Base-by-base conservation (phyloP, 2,888 invertebrate species). In the Acleris laterana region DNA sequence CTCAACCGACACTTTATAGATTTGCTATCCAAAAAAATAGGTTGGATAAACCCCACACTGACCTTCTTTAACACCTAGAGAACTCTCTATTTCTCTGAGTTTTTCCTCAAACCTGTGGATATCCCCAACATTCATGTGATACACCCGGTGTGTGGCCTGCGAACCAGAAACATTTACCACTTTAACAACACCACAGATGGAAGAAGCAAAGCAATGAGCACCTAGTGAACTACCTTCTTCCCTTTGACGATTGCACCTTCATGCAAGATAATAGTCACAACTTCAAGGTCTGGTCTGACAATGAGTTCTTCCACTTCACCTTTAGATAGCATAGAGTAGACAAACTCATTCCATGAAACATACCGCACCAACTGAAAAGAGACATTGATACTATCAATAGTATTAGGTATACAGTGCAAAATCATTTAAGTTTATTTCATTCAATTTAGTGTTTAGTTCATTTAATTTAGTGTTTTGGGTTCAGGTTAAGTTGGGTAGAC, bases 281-380 rank as follows among this genome's bases (percentile, higher is more conserved):
- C 95, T 80, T 97, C 97, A 76, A 96, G 92, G 80, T 97, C 97
- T 0, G 98, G 98, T 49, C 96, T 92, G 1, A 98, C 96, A 70
- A 97, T 95, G 11, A 98, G 90, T 87, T 97, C 96, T 76, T 97
- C 96, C 0, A 99, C 99, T 93, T 99, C 99, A 16, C 99, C 99
- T 81, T 97, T 97, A 0, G 97, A 96, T 62, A 99, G 88, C 97
- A 99, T 97, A 69, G 98, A 96, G 86, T 98, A 96, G 0, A 98
- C 95, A 92, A 99, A 99, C 89, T 99, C 99, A 88, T 98, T 98
- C 99, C 99, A 99, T 0, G 98, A 97, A 2, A 98, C 96, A 83
- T 96, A 97, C 38, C 96, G 93, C n/a, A 95, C 93, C 28, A 94
- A 81, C 94, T 95, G 84, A 7, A 88, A 81, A 56, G 38, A 38